Conservation (phyloP, 64 coral and sea anemone species). For the Orbicella faveolata region DNA sequence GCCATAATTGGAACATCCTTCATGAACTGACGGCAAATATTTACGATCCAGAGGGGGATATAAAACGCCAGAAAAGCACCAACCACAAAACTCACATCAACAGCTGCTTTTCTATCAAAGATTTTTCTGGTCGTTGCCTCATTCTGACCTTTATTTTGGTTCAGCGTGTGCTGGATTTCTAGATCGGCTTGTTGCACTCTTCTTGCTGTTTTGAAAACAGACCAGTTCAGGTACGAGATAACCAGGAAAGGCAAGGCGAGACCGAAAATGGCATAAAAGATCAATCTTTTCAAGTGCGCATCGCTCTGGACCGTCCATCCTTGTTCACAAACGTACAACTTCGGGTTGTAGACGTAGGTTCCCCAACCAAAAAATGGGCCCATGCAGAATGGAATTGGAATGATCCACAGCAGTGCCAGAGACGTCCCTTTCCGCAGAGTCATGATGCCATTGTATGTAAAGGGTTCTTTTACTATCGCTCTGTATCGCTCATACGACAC, state of each 20-base stretch:
- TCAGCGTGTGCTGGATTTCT: neutral
- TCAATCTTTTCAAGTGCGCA: too few relatives aligned
- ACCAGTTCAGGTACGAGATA: neutral
- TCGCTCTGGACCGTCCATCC: too few relatives aligned
- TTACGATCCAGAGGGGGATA: neutral
- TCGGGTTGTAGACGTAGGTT: neutral
- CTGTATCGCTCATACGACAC: slow-evolving; percentile 3
- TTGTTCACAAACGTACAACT: neutral
- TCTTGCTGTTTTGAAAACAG: neutral
- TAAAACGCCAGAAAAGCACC: neutral
- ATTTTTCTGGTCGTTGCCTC: neutral
- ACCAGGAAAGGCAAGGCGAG: neutral
- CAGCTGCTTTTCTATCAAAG: neutral
- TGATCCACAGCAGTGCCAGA: neutral
- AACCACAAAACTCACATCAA: neutral
- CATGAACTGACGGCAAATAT: neutral
- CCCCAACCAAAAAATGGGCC: too few relatives aligned
- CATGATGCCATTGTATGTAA: neutral
- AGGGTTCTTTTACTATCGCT: neutral
- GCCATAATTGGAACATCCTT: too few relatives aligned
- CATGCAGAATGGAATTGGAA: neutral
- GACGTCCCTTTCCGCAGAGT: neutral
- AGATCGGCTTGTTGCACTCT: neutral
- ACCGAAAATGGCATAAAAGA: too few relatives aligned
- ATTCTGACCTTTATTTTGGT: neutral